phyloP scores from a whole-genome alignment of 2,888 invertebrate genomes.

The Masnerella sp. region DNA sequence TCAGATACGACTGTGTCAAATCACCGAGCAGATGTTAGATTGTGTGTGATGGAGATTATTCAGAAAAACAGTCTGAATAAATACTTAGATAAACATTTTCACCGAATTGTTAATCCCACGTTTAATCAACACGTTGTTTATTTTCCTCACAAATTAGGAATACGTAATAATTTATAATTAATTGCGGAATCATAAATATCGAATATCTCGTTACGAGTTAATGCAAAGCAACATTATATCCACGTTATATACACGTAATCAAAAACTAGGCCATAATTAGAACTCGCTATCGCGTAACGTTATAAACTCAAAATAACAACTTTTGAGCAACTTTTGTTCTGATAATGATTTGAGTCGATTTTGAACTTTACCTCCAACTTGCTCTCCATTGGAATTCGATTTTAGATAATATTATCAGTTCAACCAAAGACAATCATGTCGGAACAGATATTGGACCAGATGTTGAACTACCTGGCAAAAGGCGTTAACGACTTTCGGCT shows the following conservation, averaged over 20 bases:
- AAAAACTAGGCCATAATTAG: constrained; percentile 10
- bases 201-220: background rate
- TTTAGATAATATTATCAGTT: constrained; percentile 41
- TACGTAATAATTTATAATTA: background rate
- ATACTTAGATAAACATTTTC: no score
- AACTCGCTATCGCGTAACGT: background rate
- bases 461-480: constrained; percentile 47
- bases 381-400: constrained; percentile 41
- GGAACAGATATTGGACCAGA: constrained; percentile 44
- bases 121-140: no score
- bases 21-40: constrained; percentile 31
- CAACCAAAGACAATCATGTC: constrained; percentile 37
- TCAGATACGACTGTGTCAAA: constrained; percentile 34
- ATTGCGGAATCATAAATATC: background rate
- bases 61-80: no score
- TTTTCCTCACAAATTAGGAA: background rate
- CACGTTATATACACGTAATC: background rate
- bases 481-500: constrained; percentile 41
- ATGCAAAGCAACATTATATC: background rate
- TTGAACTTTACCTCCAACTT: constrained; percentile 22
- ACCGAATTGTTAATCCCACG: no score
- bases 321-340: no score
- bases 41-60: no score
- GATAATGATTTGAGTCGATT: no score
- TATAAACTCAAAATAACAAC: constrained; percentile 1